A percentile compares a stretch with the other conserved stretches of the same genome.
phyloP scores from a whole-genome alignment of 2,888 invertebrate species.

The Monopis laevigella region DNA sequence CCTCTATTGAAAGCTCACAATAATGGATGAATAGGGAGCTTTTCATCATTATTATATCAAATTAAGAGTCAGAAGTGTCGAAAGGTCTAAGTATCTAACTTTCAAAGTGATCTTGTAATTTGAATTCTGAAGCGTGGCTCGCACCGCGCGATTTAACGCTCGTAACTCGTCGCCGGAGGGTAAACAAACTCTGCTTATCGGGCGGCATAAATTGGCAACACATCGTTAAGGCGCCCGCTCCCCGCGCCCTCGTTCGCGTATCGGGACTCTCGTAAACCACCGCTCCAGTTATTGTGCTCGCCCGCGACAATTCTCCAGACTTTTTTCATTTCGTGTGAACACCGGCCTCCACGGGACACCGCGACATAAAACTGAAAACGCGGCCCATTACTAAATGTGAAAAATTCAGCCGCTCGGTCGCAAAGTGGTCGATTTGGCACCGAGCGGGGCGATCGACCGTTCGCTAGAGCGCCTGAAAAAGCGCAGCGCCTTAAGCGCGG shows the following conservation, averaged over 20 bases:
- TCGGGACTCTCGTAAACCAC: conserved; percentile 61
- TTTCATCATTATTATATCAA: too few relatives aligned
- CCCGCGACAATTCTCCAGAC: conserved; percentile 46
- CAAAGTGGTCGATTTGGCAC: conserved; percentile 61
- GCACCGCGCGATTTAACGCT: conserved; percentile 39
- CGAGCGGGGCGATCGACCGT: conserved; percentile 26
- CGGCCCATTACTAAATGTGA: background rate
- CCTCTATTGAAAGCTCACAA: too few relatives aligned
- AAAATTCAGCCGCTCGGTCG: conserved; percentile 1
- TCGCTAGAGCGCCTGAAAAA: conserved; percentile 49
- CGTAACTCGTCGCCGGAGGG: conserved; percentile 47
- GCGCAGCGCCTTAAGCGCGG: conserved; percentile 55
- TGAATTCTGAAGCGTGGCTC: conserved; percentile 27
- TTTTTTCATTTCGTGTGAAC: conserved; percentile 49
- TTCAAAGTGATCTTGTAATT: too few relatives aligned
- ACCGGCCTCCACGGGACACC: background rate
- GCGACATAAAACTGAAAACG: conserved; percentile 28
- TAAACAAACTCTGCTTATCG: conserved; percentile 64
- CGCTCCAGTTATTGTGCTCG: conserved; percentile 53
- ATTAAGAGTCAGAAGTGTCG: too few relatives aligned
- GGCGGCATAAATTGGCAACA: conserved; percentile 63
- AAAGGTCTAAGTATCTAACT: too few relatives aligned
- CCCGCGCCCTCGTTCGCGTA: conserved; percentile 37
- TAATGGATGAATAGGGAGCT: too few relatives aligned
- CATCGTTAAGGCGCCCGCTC: conserved; percentile 60